Evolutionary conservation across 2,797 vertebrate species (phyloP), one percentile per base, ranked within the genome.

Genomic region (Pipistrellus kuhlii): DNA sequence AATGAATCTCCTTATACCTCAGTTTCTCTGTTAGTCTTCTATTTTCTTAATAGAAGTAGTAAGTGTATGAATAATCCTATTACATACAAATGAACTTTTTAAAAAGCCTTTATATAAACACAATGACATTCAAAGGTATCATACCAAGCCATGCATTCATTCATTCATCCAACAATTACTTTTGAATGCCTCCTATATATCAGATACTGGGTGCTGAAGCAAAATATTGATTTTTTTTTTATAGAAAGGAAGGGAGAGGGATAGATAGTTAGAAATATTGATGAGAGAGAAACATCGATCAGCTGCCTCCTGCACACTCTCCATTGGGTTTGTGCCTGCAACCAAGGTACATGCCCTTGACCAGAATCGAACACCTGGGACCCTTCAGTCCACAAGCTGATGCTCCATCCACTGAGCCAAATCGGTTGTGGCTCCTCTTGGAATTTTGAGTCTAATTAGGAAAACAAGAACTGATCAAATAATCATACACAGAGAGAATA

Each of bases 41-140:
- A 25, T 38, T 86, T 90, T 92, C 82, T 90, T 64, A 80, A 41
- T 64, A 91, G 72, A 91, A 88, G 83, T 72, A 77, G 27, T 15
- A 72, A 86, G 57, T 44, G 17, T 53, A 32, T 30, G 62, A 66
- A 75, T 30, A 71, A 75, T 15, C 7, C 12, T 46, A 64, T 32
- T 41, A 83, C 44, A 35, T 72, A 27, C 30, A 48, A 17, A 68
- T 18, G 32, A 57, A 87, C 5, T 46, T 59, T 59, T 76, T 55
- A 44, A 71, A 59, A 55, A 57, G 9, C 13, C 53, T n/a, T 62
- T 71, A 30, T 17, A 71, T 48, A 90, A 85, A 59, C 25, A 69
- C 30, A 46, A 55, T 62, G 59, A 68, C 35, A 84, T 77, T 68
- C 55, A 64, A 77, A 77, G 75, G 41, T 35, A 35, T 35, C 35